These are phyloP conservation scores for Microchrysa polita DNA, from an alignment of 2,888 invertebrate genomes.

Conservation along the genomic window DNA sequence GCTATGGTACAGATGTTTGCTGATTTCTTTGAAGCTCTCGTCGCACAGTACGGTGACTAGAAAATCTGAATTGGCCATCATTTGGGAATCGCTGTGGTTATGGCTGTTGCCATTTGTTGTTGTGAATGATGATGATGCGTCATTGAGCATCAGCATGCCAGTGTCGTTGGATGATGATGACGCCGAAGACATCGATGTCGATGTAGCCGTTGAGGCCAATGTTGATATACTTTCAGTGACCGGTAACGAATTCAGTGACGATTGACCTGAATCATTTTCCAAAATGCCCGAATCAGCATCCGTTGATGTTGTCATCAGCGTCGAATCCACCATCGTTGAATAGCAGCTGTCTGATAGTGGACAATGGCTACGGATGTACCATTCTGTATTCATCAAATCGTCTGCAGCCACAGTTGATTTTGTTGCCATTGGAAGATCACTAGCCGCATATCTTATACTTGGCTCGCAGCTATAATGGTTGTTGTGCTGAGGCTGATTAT, in stretches of 20 bases:
- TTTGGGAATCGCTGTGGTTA: conserved; percentile 10
- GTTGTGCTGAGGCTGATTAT: not conserved
- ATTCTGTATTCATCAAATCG: conserved; percentile 12
- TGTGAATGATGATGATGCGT: not conserved
- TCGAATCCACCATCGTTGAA: conserved; percentile 25
- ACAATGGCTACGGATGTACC: conserved; percentile 14
- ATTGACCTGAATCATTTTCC: conserved; percentile 43
- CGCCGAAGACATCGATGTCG: too few relatives aligned
- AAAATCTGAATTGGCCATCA: conserved; percentile 25
- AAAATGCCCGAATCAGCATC: conserved; percentile 39
- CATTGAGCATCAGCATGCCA: conserved; percentile 1
- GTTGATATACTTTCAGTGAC: conserved; percentile 13
- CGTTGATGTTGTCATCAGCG: conserved; percentile 12
- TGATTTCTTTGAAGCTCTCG: conserved; percentile 25
- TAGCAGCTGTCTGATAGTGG: conserved; percentile 33
- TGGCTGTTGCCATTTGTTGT: not conserved
- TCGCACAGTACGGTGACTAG: conserved; percentile 36
- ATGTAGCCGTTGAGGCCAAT: not conserved
- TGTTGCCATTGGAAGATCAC: not conserved
- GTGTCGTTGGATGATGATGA: too few relatives aligned
- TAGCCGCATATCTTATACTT: conserved; percentile 1
- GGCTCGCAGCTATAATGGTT: not conserved
- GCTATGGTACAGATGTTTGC: conserved; percentile 32
- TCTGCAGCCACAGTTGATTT: not conserved
- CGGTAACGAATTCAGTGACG: conserved; percentile 36